These are phyloP conservation scores for mouse (Mus musculus) DNA, from an alignment of 2,113 vertebrate species.

Conservation along the genomic window GRCm39 chr14:54361501-54362000, in stretches of 20 bases:
- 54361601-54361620: neutral
- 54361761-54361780: neutral
- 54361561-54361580: neutral
- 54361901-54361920: neutral
- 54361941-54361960: neutral
- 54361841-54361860: neutral
- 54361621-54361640: neutral
- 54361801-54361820: neutral
- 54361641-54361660: neutral
- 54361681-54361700: neutral
- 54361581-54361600: neutral
- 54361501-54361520: neutral
- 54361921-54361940: neutral
- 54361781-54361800: neutral
- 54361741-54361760: neutral
- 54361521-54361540: slow-evolving; percentile 42
- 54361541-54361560: slow-evolving; percentile 9
- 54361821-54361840: neutral
- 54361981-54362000: neutral
- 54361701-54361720: neutral
- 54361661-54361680: neutral
- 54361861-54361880: neutral
- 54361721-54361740: neutral
- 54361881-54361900: neutral
- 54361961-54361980: neutral